Evolutionary conservation across 2,888 invertebrate genomes (phyloP), one percentile per base, ranked within the genome.

Genomic region (Acronicta alni): DNA sequence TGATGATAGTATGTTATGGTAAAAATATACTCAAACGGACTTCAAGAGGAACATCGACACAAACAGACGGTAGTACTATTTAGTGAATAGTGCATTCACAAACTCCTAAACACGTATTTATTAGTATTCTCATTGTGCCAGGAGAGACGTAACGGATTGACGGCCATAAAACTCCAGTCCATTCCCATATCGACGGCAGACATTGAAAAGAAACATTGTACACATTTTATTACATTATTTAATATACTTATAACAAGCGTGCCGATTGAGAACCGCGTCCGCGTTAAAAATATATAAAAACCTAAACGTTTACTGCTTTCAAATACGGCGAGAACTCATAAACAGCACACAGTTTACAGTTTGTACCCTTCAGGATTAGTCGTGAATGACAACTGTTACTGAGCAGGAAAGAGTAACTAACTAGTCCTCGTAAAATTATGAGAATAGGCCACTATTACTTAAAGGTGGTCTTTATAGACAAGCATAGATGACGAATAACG

Each of bases 361-460:
- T 72, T 73, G 67, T 75, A 52, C 57, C 49, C 72, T 52, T 61
- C 47, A 61, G 74, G 75, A 83, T 85, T 74, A 80, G 72, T 76
- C 79, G 81, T 77, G 80, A 80, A 81, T 63, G 80, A 82, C 81
- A 80, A 68, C 72, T 81, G 82, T 72, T 73, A 73, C 76, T 65
- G 69, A 75, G 67, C 75, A 66, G 78, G 76, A 77, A 74, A 67
- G 64, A 57, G 53, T 69, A 23, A 66, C 49, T 41, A 39, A 47
- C 56, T 56, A n/a, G n/a, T n/a, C n/a, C 30, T 64, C 70, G 57
- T 69, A 65, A 72, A 75, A 60, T 55, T 61, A 57, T 71, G 65
- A 48, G 74, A 74, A 69, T 57, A 70, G 51, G 17, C n/a, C 18
- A 14, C 46, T 52, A 39, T 52, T 35, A 54, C 39, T 53, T 44